Evolutionary conservation across 2,888 invertebrate genomes (phyloP), one percentile per base, ranked within the genome.

Genomic region (Sycophila texana): DNA sequence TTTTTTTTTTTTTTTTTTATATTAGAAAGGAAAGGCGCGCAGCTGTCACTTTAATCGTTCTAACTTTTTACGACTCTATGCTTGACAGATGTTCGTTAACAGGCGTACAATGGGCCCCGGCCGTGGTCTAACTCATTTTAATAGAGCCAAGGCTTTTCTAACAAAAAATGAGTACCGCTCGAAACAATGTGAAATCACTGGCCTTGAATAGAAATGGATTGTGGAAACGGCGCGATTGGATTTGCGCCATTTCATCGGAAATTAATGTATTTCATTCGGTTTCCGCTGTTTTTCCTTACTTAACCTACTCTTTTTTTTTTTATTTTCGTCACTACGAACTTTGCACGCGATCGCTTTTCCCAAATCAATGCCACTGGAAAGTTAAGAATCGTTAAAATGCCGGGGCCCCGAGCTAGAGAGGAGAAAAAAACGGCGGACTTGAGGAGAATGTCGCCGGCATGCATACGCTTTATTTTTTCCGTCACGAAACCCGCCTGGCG

Each of bases 21-120:
- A 65, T 58, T 71, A 22, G 72, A 77, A 71, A 39, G 51, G 58
- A 67, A 61, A 60, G 39, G 47, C 63, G 49, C 51, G 47, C 72
- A 73, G 72, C 72, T 73, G 72, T 73, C 72, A 67, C 58, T 60
- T 55, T 22, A 58, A 51, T 53, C 60, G 51, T 53, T 72, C 20
- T 55, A 13, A 18, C 16, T 65, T 39, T 30, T 51, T 74, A 65
- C 66, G 30, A 7, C 53, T 53, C 4, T 53, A 30, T 20, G 51
- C 58, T 14, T 55, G 73, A 73, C 73, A 77, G 77, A 77, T 77
- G 77, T 77, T 77, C 67, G 53, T 67, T 61, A 67, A 68, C 73
- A 67, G 55, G 4, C 77, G 18, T 30, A 73, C 73, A 77, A 77
- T 67, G 61, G 67, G 16, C 20, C 14, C 30, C n/a, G 30, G 51